Conservation (phyloP, 2,113 vertebrate species). For the Corvus moneduloides region DNA sequence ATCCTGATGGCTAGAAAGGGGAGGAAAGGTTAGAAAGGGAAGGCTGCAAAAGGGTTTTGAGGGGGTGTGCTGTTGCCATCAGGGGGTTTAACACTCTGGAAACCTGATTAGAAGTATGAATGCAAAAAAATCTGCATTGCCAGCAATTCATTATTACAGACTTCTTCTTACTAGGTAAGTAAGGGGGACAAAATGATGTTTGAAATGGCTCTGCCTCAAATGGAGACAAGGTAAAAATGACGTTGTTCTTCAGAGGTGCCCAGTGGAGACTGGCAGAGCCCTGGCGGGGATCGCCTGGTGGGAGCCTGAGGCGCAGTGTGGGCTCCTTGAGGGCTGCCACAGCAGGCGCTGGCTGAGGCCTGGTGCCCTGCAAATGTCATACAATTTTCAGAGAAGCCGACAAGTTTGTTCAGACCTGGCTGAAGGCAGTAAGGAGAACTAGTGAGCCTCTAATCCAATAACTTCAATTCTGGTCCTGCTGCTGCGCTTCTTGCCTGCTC, state of each 20-base stretch:
- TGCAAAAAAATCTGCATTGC: background rate
- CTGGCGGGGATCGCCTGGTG: rapidly evolving
- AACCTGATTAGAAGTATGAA: background rate
- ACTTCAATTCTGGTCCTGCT: background rate
- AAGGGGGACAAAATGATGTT: background rate
- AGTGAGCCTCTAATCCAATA: background rate
- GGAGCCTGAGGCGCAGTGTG: background rate
- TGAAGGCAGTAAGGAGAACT: background rate
- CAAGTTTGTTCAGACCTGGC: background rate
- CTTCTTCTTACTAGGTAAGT: background rate
- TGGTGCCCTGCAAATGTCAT: background rate
- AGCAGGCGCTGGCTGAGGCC: rapidly evolving
- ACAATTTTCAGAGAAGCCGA: background rate
- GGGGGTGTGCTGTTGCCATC: background rate
- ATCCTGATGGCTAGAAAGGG: background rate
- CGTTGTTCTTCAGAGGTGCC: rapidly evolving
- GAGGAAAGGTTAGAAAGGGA: background rate
- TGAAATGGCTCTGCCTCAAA: background rate
- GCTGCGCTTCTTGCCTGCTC: background rate
- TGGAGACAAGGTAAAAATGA: background rate
- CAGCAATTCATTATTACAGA: background rate
- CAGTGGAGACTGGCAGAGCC: background rate
- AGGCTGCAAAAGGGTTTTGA: background rate
- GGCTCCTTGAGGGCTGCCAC: background rate
- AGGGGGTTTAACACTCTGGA: background rate